Percentiles rank a stretch among this genome's conserved stretches.
Evolutionary conservation across 2,888 invertebrate genomes (phyloP).

Genomic region (Prosapia bicincta): DNA sequence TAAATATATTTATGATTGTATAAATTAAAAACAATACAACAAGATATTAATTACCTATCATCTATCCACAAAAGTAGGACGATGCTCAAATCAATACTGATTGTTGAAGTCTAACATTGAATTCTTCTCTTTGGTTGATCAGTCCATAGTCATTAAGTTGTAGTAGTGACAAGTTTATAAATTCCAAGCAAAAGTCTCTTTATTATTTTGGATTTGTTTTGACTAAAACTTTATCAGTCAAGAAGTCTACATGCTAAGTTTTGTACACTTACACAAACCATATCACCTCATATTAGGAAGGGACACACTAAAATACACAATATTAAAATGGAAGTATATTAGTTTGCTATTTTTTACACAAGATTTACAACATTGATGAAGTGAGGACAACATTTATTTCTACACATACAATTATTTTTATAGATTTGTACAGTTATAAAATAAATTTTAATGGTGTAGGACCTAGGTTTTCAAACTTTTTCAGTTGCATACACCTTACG

Average conservation of each 20-base stretch:
- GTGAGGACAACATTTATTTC: background rate
- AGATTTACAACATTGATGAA: background rate
- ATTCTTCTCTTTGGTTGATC: slow-evolving; percentile 29
- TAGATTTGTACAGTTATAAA: too few relatives aligned
- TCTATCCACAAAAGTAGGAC: slow-evolving; percentile 10
- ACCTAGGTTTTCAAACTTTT: background rate
- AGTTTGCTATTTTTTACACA: background rate
- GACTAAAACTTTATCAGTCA: background rate
- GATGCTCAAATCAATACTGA: slow-evolving; percentile 16
- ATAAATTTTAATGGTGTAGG: background rate
- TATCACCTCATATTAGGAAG: slow-evolving; percentile 5
- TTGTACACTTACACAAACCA: background rate
- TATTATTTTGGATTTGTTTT: background rate
- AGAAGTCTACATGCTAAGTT: background rate
- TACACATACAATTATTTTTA: too few relatives aligned
- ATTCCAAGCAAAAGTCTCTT: background rate
- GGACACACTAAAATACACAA: background rate
- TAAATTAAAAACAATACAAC: slow-evolving; percentile 22
- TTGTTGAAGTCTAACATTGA: slow-evolving; percentile 21
- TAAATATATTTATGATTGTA: slow-evolving; percentile 26
- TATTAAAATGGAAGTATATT: background rate
- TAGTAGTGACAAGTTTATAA: background rate
- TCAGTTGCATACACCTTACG: too few relatives aligned
- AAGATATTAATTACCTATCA: slow-evolving; percentile 21
- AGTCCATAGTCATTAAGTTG: slow-evolving; percentile 35